Percentiles rank a stretch among this genome's conserved stretches.
Conservation (phyloP, 2,888 invertebrate genomes). For the Melanargia galathea region DNA sequence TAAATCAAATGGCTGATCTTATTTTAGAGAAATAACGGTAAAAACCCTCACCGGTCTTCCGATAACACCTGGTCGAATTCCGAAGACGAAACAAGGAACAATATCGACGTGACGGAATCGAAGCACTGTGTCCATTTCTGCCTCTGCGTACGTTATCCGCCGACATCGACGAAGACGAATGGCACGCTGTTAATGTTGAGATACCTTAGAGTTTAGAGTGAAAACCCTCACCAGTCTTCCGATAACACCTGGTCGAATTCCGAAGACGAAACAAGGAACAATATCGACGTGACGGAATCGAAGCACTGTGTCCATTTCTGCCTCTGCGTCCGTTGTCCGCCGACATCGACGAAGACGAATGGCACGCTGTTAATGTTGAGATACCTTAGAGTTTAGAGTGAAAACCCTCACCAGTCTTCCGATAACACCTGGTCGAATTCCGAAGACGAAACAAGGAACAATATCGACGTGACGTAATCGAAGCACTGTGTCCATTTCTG, state of each 20-base stretch:
- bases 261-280: conserved; percentile 98
- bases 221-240: conserved; percentile 97
- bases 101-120: conserved; percentile 97
- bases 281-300: conserved; percentile 97
- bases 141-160: conserved; percentile 98
- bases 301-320: conserved; percentile 99
- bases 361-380: conserved; percentile 98
- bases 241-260: conserved; percentile 98
- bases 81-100: conserved; percentile 98
- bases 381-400: too few species aligned
- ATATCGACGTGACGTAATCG: too few species aligned
- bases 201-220: too few species aligned
- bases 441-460: too few species aligned
- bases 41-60: conserved; percentile 88
- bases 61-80: conserved; percentile 98
- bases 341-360: conserved; percentile 97
- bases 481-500: too few species aligned
- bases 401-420: too few species aligned
- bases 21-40: too few species aligned
- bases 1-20: too few species aligned
- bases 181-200: conserved; percentile 97
- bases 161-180: conserved; percentile 97
- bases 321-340: conserved; percentile 97
- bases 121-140: conserved; percentile 99
- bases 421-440: too few species aligned